A percentile compares a stretch with the other conserved stretches of the same genome.
Evolutionary conservation across 2,797 vertebrate species (phyloP).

Genomic region (Coccyzus lansbergi): DNA sequence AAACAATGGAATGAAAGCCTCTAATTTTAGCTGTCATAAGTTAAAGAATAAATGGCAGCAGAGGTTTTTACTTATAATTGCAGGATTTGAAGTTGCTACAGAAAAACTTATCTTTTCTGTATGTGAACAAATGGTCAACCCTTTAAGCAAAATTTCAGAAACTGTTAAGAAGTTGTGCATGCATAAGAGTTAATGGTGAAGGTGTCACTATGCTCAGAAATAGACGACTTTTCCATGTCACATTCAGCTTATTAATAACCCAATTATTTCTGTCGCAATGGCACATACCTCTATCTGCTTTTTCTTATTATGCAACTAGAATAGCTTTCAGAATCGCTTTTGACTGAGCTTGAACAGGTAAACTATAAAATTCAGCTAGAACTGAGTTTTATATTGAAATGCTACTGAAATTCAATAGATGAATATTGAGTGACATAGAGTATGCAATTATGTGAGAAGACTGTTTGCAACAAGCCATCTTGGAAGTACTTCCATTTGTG

Average conservation of each 20-base stretch:
- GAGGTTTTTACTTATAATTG: slow-evolving; percentile 34
- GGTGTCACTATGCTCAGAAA: slow-evolving; percentile 31
- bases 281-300: slow-evolving; percentile 31
- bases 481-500: slow-evolving; percentile 51
- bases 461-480: slow-evolving; percentile 58
- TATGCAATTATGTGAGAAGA: slow-evolving; percentile 51
- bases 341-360: slow-evolving; percentile 40
- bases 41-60: slow-evolving; percentile 54
- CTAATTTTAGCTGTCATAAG: slow-evolving; percentile 64
- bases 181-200: slow-evolving; percentile 29
- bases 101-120: neutral
- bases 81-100: slow-evolving; percentile 37
- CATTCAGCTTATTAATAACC: slow-evolving; percentile 53
- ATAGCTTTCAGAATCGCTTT: slow-evolving; percentile 5
- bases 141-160: neutral
- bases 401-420: slow-evolving; percentile 21
- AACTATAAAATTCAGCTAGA: slow-evolving; percentile 22
- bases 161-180: neutral
- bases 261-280: slow-evolving; percentile 41
- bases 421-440: slow-evolving; percentile 46
- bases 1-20: slow-evolving; percentile 65
- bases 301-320: slow-evolving; percentile 34
- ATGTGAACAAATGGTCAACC: neutral
- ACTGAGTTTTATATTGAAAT: neutral
- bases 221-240: slow-evolving; percentile 4